phyloP scores from a whole-genome alignment of 2,888 invertebrate genomes.

The Drosophila robusta region DNA sequence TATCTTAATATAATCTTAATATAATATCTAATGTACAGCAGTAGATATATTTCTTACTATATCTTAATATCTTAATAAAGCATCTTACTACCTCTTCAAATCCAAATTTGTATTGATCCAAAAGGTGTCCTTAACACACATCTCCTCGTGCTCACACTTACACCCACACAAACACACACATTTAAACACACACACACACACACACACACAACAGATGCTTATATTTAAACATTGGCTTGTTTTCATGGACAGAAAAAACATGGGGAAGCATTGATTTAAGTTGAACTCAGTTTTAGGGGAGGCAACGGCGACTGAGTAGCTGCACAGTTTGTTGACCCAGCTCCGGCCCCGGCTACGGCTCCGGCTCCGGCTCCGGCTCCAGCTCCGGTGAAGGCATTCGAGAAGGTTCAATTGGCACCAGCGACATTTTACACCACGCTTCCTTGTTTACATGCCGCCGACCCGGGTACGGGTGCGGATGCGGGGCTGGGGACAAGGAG shows the following conservation, averaged over 20 bases:
- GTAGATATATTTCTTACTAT: too few species aligned
- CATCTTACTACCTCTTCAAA: background rate
- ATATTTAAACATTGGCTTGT: slow-evolving; percentile 42
- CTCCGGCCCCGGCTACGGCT: slow-evolving; percentile 29
- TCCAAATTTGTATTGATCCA: slow-evolving; percentile 2
- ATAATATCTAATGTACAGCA: too few species aligned
- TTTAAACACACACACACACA: background rate
- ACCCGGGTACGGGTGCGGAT: slow-evolving; percentile 7
- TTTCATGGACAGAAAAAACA: slow-evolving; percentile 23
- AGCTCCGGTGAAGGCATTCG: slow-evolving; percentile 39
- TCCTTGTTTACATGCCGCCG: slow-evolving; percentile 67
- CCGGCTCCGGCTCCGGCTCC: slow-evolving; percentile 49
- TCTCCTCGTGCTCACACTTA: too few species aligned
- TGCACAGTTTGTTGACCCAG: slow-evolving; percentile 72
- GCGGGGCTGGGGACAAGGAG: background rate
- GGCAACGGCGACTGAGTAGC: slow-evolving; percentile 20
- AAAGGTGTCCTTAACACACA: slow-evolving; percentile 29
- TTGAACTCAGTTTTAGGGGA: slow-evolving; percentile 38
- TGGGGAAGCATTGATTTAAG: slow-evolving; percentile 28
- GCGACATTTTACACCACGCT: slow-evolving; percentile 73
- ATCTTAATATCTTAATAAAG: too few species aligned
- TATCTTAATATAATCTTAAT: too few species aligned
- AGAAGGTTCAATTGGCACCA: slow-evolving; percentile 74
- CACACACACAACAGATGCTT: slow-evolving; percentile 9
- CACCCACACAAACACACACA: background rate